These are phyloP conservation scores for Lepidochitona cinerea DNA, from an alignment of 2,888 invertebrate genomes.

Conservation along the genomic window DNA sequence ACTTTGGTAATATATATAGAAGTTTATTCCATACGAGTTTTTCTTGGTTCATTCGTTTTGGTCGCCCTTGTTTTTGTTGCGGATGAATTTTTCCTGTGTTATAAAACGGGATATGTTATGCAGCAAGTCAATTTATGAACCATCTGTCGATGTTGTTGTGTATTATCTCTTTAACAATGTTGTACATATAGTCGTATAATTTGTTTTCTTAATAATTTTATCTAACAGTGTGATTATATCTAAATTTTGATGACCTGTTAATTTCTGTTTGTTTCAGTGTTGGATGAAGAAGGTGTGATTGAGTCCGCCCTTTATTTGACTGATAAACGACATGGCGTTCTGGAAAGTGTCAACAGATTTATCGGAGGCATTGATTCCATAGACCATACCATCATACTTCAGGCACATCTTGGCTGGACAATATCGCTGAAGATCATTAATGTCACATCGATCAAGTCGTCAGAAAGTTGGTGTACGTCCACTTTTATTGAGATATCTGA, in stretches of 20 bases:
- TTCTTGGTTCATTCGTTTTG: too few relatives aligned
- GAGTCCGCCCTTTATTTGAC: background rate
- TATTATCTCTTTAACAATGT: too few relatives aligned
- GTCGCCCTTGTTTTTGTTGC: too few relatives aligned
- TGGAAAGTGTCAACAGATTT: background rate
- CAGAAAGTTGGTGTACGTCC: background rate
- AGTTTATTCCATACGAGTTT: too few relatives aligned
- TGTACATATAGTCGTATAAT: too few relatives aligned
- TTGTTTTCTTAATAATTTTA: too few relatives aligned
- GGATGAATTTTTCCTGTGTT: too few relatives aligned
- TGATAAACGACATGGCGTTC: background rate
- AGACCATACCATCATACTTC: background rate
- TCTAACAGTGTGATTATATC: too few relatives aligned
- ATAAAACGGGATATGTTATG: too few relatives aligned
- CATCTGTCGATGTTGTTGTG: too few relatives aligned
- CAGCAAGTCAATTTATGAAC: too few relatives aligned
- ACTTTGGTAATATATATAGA: too few relatives aligned
- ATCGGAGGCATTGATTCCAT: background rate
- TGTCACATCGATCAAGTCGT: background rate
- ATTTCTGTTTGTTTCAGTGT: background rate
- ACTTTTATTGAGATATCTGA: background rate
- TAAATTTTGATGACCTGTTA: background rate
- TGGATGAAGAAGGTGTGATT: background rate
- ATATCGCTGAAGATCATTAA: background rate
- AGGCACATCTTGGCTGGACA: background rate